These are phyloP conservation scores for Tipula unca DNA, from an alignment of 2,888 invertebrate genomes.

Conservation along the genomic window DNA sequence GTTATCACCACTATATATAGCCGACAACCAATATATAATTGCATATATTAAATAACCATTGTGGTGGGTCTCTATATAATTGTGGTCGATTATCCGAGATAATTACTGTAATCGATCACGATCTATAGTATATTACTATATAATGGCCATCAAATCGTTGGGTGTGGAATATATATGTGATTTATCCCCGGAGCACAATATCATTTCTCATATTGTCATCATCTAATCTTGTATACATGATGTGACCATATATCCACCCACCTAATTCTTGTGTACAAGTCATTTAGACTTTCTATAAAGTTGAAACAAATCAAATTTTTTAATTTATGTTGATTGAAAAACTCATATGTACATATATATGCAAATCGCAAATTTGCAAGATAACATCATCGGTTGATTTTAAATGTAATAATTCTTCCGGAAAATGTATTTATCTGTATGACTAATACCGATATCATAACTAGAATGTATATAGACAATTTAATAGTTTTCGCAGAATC, in stretches of 20 bases:
- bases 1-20: background rate
- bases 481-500: no score
- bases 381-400: background rate
- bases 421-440: background rate
- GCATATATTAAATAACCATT: background rate
- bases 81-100: background rate
- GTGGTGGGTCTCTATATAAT: slow-evolving; percentile 2
- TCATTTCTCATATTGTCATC: background rate
- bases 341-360: background rate
- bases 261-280: background rate
- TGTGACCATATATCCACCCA: background rate
- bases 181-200: background rate
- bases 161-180: background rate
- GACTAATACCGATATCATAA: background rate
- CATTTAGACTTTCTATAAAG: background rate
- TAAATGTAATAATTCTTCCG: background rate
- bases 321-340: slow-evolving; percentile 8
- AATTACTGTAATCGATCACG: background rate
- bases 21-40: background rate
- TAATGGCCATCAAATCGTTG: background rate
- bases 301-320: background rate
- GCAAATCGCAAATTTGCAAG: background rate
- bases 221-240: background rate
- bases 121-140: background rate
- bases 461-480: no score